Evolutionary conservation across 2,113 vertebrate genomes (phyloP).

Genomic region (Prochilodus magdalenae): DNA sequence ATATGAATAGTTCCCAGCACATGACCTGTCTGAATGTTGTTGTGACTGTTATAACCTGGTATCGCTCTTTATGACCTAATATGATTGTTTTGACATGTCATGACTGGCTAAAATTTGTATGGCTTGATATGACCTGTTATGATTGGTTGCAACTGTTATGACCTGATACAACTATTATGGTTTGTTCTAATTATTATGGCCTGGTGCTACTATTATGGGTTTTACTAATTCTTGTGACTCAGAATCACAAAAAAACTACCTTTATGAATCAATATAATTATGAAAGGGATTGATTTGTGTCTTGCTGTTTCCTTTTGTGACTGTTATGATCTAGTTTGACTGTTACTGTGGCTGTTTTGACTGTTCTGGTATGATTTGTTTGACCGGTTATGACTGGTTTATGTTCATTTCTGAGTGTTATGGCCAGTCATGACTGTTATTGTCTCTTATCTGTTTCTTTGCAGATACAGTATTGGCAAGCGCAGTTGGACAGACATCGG

Average conservation of each 20-base stretch:
- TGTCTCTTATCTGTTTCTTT: conserved; percentile 65
- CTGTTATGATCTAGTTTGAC: background rate
- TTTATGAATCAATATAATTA: too few species aligned
- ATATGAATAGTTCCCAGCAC: too few species aligned
- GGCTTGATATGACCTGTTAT: too few species aligned
- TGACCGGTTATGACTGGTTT: background rate
- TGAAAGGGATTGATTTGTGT: too few species aligned
- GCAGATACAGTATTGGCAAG: conserved; percentile 97
- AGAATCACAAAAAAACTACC: too few species aligned
- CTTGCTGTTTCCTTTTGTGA: background rate
- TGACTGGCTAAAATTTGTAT: background rate
- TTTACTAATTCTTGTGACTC: background rate
- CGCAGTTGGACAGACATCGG: conserved; percentile 95
- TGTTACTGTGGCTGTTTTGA: too few species aligned
- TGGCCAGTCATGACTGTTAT: background rate
- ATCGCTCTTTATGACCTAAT: background rate
- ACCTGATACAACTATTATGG: too few species aligned
- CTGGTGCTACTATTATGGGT: too few species aligned
- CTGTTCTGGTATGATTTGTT: background rate
- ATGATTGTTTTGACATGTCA: background rate
- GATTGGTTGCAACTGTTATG: too few species aligned
- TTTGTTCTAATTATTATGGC: too few species aligned
- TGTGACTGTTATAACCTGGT: background rate
- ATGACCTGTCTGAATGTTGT: background rate
- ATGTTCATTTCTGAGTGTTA: background rate